Evolutionary conservation across 2,888 invertebrate species (phyloP), one percentile per base, ranked within the genome.

Genomic region (Parnassius orleans): DNA sequence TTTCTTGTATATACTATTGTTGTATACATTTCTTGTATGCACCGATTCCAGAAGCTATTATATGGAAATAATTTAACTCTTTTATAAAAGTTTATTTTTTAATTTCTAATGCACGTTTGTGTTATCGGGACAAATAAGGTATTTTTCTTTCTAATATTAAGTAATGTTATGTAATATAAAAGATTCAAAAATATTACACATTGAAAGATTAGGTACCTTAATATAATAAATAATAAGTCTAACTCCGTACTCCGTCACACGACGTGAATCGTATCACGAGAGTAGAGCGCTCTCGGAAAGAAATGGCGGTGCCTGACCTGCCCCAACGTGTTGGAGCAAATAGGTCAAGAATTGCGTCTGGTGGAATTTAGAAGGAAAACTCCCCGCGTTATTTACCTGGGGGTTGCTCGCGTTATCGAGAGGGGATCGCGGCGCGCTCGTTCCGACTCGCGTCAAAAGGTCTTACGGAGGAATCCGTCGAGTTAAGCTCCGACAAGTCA

Each of bases 281-380:
- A 62, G 62, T 64, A 44, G 53, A 56, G 59, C 56, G 52, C n/a
- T 51, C 57, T 54, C 24, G n/a, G 56, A 63, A 75, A 76, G 76
- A 76, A 74, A 70, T 66, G 68, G 67, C 72, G 69, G 68, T 70
- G 72, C 79, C 72, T 72, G 80, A 80, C 84, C 84, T 76, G 72
- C 81, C 80, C 72, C 77, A 84, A 83, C 78, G 67, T 77, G 78
- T 70, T 75, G 76, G 73, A 72, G 72, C 69, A 78, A 79, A 72
- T 83, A 83, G 84, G 84, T 84, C 84, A 84, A 82, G 84, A 80
- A 62, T 65, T 77, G 75, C 73, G 73, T 72, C 70, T 68, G 66
- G 66, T 69, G 69, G 72, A 74, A 74, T 70, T 72, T 67, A 70
- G 70, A 71, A 76, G 74, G 76, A 78, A 73, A 74, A 72, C 69